Evolutionary conservation across 2,888 invertebrate genomes (phyloP).

Genomic region (Frankliniella fusca): DNA sequence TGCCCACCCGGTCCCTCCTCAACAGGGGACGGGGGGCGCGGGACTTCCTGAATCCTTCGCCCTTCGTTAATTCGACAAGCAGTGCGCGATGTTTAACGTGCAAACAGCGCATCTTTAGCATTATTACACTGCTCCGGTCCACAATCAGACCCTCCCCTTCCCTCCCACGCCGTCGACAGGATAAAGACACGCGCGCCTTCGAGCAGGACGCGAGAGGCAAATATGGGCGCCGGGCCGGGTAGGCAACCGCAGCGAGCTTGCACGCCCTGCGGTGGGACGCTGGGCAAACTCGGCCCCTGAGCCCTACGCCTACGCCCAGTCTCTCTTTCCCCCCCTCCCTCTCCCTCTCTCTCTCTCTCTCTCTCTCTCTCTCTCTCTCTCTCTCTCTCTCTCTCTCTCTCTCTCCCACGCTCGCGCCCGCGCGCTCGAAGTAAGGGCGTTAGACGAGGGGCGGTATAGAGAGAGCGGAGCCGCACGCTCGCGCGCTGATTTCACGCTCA

Average conservation of each 20-base stretch:
- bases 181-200: not conserved
- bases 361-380: not conserved
- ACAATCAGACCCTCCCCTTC: not conserved
- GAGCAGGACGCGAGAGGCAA: not conserved
- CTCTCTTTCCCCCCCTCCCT: not conserved
- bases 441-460: too few species aligned
- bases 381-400: not conserved
- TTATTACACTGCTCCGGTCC: conserved; percentile 1
- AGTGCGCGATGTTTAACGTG: not conserved
- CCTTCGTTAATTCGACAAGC: conserved; percentile 10
- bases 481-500: conserved; percentile 21
- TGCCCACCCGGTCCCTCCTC: too few species aligned
- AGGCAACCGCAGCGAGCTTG: too few species aligned
- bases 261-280: not conserved
- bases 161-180: not conserved
- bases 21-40: too few species aligned
- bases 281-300: not conserved
- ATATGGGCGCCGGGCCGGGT: not conserved
- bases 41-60: not conserved
- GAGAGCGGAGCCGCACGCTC: not conserved
- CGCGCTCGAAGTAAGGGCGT: too few species aligned
- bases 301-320: not conserved
- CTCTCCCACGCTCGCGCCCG: too few species aligned
- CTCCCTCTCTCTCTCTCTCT: not conserved
- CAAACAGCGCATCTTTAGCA: conserved; percentile 17